These are phyloP conservation scores for Neolamprologus toae DNA, from an alignment of 2,113 vertebrate genomes.

Conservation along the genomic window DNA sequence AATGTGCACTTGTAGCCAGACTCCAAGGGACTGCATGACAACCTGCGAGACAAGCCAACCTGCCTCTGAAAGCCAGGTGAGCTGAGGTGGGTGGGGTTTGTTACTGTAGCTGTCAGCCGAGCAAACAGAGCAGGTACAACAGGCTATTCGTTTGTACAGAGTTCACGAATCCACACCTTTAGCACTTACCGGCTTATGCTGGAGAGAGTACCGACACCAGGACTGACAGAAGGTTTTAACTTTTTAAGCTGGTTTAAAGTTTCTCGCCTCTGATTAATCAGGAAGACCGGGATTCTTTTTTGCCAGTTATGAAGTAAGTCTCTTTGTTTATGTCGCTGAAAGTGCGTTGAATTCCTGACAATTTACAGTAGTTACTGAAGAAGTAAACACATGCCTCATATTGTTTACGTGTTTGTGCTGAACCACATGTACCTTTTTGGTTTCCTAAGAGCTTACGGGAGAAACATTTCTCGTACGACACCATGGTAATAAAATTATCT, in stretches of 20 bases:
- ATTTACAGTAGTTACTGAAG: neutral
- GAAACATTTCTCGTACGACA: neutral
- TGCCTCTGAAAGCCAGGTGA: slow-evolving; percentile 28
- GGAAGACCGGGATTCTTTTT: neutral
- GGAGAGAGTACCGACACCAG: neutral
- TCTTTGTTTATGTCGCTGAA: neutral
- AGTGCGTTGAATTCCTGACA: neutral
- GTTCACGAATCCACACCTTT: slow-evolving; percentile 10
- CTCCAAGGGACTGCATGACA: neutral
- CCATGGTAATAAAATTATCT: neutral
- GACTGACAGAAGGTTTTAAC: neutral
- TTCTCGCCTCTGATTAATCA: neutral
- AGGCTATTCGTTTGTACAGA: neutral
- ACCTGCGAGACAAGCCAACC: neutral
- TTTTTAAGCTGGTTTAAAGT: neutral
- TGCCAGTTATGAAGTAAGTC: slow-evolving; percentile 29
- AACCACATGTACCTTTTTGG: neutral
- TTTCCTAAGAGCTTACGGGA: neutral
- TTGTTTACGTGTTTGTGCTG: neutral
- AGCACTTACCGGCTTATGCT: neutral
- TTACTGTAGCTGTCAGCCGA: neutral
- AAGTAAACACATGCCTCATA: neutral
- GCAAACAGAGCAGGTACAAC: slow-evolving; percentile 28
- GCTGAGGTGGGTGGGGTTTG: slow-evolving; percentile 14
- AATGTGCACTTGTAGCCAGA: neutral